Evolutionary conservation across 1,140 invertebrate species (phyloP).

Genomic region (Hycleus phaleratus): DNA sequence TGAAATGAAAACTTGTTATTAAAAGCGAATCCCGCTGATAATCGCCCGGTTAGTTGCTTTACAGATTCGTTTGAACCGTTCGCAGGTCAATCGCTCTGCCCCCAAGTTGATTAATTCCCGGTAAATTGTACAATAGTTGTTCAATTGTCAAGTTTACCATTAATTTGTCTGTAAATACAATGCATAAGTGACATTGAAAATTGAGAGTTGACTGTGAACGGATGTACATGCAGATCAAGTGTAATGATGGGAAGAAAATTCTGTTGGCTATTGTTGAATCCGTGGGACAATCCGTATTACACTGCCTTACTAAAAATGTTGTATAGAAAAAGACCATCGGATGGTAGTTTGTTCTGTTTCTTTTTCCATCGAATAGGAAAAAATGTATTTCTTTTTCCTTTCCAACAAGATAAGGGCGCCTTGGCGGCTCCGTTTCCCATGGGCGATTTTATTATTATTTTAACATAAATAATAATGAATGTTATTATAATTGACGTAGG

Average conservation of each 20-base stretch:
- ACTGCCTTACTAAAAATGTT: conserved; percentile 32
- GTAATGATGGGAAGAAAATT: conserved; percentile 37
- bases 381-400: conserved; percentile 16
- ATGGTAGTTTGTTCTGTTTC: conserved; percentile 15
- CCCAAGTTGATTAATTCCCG: conserved; percentile 10
- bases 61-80: neutral
- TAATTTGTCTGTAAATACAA: conserved; percentile 18
- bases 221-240: conserved; percentile 40
- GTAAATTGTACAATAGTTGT: conserved; percentile 16
- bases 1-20: too few relatives aligned
- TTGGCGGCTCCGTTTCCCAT: conserved; percentile 18
- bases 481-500: conserved; percentile 27
- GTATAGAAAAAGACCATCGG: neutral
- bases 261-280: conserved; percentile 28
- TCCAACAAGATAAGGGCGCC: conserved; percentile 13
- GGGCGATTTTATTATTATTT: conserved; percentile 26
- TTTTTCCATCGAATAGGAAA: conserved; percentile 17
- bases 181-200: conserved; percentile 35
- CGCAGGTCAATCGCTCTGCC: conserved; percentile 4
- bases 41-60: too few relatives aligned
- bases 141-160: conserved; percentile 20
- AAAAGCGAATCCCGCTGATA: too few relatives aligned
- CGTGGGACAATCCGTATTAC: conserved; percentile 37
- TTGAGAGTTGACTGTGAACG: conserved; percentile 34
- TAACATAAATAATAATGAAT: conserved; percentile 19